Evolutionary conservation across 2,113 vertebrate genomes (phyloP).

Genomic region (Hyperoodon ampullatus): DNA sequence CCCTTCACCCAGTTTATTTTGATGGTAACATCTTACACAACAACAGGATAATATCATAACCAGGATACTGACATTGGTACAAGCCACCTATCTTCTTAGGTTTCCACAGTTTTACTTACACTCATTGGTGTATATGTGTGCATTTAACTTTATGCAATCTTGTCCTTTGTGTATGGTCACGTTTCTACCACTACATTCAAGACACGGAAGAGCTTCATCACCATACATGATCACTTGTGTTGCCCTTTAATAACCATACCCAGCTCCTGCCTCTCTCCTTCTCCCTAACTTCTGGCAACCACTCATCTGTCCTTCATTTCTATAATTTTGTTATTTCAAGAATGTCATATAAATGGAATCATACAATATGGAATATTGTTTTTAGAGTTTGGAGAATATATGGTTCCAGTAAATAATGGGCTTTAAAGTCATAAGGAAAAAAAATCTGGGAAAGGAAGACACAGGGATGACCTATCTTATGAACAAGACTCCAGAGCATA

Average conservation of each 20-base stretch:
- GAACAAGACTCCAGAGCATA: neutral
- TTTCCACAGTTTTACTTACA: neutral
- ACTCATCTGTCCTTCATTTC: neutral
- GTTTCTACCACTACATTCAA: neutral
- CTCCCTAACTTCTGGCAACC: neutral
- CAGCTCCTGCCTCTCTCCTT: neutral
- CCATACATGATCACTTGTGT: neutral
- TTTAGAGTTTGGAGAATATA: neutral
- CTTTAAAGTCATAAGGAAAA: neutral
- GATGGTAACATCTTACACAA: neutral
- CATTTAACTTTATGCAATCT: neutral
- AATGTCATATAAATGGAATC: neutral
- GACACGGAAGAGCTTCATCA: neutral
- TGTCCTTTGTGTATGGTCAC: neutral
- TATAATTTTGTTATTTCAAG: neutral
- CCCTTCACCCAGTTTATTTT: neutral
- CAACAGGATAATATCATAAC: neutral
- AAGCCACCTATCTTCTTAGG: neutral
- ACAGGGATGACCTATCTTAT: neutral
- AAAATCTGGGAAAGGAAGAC: neutral
- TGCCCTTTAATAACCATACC: neutral
- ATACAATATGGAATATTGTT: neutral
- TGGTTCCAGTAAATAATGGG: neutral
- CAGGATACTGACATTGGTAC: neutral
- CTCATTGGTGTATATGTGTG: neutral